Percentiles rank a stretch among this genome's conserved stretches.
Conservation (phyloP, 2,113 vertebrate species). For the Pteropus alecto region DNA sequence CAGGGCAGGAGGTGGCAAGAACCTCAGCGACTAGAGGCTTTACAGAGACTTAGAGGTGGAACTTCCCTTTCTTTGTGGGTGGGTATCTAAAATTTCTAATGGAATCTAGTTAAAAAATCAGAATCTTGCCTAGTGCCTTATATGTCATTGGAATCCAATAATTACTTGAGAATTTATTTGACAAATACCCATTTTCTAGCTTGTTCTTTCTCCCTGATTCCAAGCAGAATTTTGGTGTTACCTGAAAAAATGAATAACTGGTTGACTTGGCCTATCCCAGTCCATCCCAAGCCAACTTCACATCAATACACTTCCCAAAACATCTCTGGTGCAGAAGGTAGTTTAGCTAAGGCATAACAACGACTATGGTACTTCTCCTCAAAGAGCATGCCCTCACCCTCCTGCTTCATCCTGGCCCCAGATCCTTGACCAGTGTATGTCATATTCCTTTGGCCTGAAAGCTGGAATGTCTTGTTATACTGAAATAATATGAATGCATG, state of each 20-base stretch:
- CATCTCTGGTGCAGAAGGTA: neutral
- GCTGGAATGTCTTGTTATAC: neutral
- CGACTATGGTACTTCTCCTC: neutral
- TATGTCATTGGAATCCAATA: neutral
- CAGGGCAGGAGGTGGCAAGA: neutral
- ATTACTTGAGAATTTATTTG: neutral
- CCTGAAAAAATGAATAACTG: neutral
- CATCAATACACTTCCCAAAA: neutral
- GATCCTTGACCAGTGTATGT: neutral
- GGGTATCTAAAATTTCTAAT: neutral
- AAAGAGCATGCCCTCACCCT: neutral
- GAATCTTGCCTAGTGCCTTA: neutral
- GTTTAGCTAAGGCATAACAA: neutral
- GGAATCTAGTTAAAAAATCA: neutral
- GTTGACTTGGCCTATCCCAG: neutral
- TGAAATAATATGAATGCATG: neutral
- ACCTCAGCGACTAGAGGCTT: neutral
- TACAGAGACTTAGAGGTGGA: neutral
- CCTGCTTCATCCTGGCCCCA: neutral
- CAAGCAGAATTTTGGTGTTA: neutral
- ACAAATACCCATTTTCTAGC: neutral
- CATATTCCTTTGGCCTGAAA: neutral
- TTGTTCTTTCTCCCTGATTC: neutral
- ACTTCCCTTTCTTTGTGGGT: neutral
- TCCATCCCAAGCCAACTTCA: neutral